Conservation (phyloP, 2,888 invertebrate genomes). For the Dryocosmus kuriphilus region DNA sequence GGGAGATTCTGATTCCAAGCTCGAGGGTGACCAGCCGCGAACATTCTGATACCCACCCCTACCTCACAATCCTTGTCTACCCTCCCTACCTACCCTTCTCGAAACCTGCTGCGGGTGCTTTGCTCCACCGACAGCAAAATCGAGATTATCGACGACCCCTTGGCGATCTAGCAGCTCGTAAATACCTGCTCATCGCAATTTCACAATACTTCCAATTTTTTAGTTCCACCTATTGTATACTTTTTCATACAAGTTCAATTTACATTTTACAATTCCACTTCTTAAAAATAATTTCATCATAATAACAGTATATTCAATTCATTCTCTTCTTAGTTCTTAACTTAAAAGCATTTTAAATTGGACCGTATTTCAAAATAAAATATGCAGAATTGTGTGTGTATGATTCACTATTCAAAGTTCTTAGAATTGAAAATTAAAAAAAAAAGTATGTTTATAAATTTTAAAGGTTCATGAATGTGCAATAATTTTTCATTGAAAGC, state of each 20-base stretch:
- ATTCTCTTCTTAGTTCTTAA: too few relatives aligned
- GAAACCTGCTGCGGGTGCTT: slow-evolving; percentile 36
- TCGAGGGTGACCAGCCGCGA: slow-evolving; percentile 70
- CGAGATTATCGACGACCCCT: slow-evolving; percentile 38
- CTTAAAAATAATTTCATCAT: too few relatives aligned
- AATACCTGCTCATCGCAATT: slow-evolving; percentile 31
- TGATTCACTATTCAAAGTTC: too few relatives aligned
- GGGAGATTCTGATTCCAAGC: slow-evolving; percentile 62
- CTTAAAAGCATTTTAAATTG: too few relatives aligned
- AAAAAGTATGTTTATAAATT: too few relatives aligned
- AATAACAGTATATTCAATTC: too few relatives aligned
- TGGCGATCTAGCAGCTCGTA: slow-evolving; percentile 33
- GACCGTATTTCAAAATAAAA: too few relatives aligned
- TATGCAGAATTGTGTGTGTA: too few relatives aligned
- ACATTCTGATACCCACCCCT: slow-evolving; percentile 66
- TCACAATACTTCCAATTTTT: slow-evolving; percentile 20
- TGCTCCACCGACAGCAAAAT: slow-evolving; percentile 27
- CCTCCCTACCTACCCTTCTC: slow-evolving; percentile 47
- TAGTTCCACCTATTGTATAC: background rate
- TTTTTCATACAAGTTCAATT: background rate
- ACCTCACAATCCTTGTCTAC: slow-evolving; percentile 67
- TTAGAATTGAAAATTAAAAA: too few relatives aligned
- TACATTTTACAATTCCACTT: too few relatives aligned
- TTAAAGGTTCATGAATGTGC: too few relatives aligned
- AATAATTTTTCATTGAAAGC: too few relatives aligned